Conservation (phyloP, 2,797 vertebrate species). For the Neostethus bicornis region DNA sequence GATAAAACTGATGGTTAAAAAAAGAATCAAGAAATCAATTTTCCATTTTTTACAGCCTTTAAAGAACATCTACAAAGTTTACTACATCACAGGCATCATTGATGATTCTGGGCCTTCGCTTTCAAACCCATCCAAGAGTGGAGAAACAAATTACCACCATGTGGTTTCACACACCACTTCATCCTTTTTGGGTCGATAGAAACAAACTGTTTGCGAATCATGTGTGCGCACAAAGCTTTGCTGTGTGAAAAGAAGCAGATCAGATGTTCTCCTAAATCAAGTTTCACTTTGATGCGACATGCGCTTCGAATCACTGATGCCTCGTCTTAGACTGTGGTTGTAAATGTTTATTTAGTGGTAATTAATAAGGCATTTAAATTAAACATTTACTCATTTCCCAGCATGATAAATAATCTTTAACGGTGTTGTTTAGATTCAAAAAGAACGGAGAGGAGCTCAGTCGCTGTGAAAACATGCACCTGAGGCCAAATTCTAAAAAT, state of each 20-base stretch:
- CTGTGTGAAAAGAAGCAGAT: conserved; percentile 32
- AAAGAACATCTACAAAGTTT: conserved; percentile 24
- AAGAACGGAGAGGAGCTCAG: neutral
- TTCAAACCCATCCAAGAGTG: conserved; percentile 40
- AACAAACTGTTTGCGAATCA: conserved; percentile 45
- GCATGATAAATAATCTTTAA: neutral
- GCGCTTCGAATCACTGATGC: conserved; percentile 18
- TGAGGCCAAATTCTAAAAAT: no score
- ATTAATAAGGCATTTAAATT: neutral
- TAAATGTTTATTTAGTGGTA: conserved; percentile 16
- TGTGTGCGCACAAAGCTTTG: conserved; percentile 28
- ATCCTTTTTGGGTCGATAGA: conserved; percentile 51
- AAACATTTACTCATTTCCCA: neutral
- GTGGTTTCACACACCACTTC: conserved; percentile 40
- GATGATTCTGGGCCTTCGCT: conserved; percentile 31
- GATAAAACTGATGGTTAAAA: neutral
- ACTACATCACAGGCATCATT: conserved; percentile 24
- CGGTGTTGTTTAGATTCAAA: neutral
- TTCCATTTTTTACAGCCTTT: conserved; percentile 10
- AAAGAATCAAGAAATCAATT: neutral
- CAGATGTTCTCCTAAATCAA: conserved; percentile 38
- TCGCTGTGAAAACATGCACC: no score
- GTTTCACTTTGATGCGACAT: conserved; percentile 27
- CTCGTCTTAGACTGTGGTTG: conserved; percentile 10
- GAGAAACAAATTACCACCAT: conserved; percentile 27